Evolutionary conservation across 2,113 vertebrate genomes (phyloP).

Genomic region (Dicrurus megarhynchus): DNA sequence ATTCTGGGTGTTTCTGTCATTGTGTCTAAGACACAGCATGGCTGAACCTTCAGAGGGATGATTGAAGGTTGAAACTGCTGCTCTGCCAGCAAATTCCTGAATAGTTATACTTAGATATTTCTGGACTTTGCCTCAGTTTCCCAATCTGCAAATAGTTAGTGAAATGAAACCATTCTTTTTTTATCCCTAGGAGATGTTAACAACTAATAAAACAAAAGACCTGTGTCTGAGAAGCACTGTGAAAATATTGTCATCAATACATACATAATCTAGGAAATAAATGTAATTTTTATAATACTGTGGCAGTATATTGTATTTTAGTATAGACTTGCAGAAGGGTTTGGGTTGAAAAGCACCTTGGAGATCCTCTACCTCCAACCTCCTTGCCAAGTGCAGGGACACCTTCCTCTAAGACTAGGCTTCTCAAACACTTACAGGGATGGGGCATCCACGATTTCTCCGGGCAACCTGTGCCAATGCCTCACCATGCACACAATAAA

Average conservation of each 20-base stretch:
- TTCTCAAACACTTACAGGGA: not conserved
- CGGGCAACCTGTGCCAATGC: not conserved
- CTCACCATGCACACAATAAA: not conserved
- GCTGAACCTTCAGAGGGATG: not conserved
- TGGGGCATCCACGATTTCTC: not conserved
- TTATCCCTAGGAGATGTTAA: not conserved
- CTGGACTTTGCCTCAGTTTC: not conserved
- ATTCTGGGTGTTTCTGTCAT: not conserved
- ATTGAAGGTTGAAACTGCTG: not conserved
- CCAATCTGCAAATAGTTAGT: not conserved
- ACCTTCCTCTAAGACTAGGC: not conserved
- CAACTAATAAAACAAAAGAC: not conserved
- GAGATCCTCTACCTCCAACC: not conserved
- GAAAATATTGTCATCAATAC: not conserved
- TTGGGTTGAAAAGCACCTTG: not conserved
- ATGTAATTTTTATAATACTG: not conserved
- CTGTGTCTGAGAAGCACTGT: not conserved
- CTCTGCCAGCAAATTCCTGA: not conserved
- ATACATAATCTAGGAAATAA: not conserved
- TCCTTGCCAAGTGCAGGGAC: not conserved
- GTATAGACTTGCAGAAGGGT: not conserved
- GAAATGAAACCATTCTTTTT: not conserved
- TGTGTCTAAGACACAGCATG: not conserved
- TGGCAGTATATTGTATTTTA: no score
- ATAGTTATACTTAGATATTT: not conserved